These are phyloP conservation scores for Coregonus ussuriensis DNA, from an alignment of 2,797 vertebrate genomes.

Conservation along the genomic window DNA sequence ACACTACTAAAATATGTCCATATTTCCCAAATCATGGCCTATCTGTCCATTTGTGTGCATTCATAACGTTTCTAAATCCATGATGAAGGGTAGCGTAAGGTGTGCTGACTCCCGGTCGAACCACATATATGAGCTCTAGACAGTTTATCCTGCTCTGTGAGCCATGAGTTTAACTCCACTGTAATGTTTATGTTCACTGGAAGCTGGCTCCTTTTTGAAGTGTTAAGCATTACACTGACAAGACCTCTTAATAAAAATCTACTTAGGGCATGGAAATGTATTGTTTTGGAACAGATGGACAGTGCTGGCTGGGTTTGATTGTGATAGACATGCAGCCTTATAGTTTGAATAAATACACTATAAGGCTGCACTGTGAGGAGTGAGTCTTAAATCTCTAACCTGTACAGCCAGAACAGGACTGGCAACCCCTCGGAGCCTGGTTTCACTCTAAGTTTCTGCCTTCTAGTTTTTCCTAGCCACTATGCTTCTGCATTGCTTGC, in stretches of 20 bases:
- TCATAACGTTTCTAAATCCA: slow-evolving; percentile 35
- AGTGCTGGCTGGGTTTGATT: slow-evolving; percentile 1
- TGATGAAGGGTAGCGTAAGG: slow-evolving; percentile 34
- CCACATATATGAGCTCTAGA: slow-evolving; percentile 15
- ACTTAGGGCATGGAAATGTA: slow-evolving; percentile 15
- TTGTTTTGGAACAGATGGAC: not conserved
- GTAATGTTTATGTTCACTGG: slow-evolving; percentile 19
- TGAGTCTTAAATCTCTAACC: too few species aligned
- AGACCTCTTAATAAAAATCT: slow-evolving; percentile 22
- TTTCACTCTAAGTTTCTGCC: too few species aligned
- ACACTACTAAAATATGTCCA: slow-evolving; percentile 24
- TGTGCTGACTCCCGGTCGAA: slow-evolving; percentile 30
- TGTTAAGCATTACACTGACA: slow-evolving; percentile 23
- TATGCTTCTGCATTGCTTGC: too few species aligned
- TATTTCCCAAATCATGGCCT: slow-evolving; percentile 23
- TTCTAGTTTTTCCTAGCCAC: too few species aligned
- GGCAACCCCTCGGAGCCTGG: too few species aligned
- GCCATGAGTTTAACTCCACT: slow-evolving; percentile 1
- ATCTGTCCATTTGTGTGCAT: slow-evolving; percentile 37
- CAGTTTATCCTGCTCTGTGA: slow-evolving; percentile 21
- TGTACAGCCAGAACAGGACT: too few species aligned
- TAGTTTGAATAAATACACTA: slow-evolving; percentile 22
- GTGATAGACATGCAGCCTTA: not conserved
- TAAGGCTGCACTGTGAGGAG: too few species aligned
- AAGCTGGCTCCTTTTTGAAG: slow-evolving; percentile 10